phyloP scores from a whole-genome alignment of 2,888 invertebrate genomes.

The Timandra comae region DNA sequence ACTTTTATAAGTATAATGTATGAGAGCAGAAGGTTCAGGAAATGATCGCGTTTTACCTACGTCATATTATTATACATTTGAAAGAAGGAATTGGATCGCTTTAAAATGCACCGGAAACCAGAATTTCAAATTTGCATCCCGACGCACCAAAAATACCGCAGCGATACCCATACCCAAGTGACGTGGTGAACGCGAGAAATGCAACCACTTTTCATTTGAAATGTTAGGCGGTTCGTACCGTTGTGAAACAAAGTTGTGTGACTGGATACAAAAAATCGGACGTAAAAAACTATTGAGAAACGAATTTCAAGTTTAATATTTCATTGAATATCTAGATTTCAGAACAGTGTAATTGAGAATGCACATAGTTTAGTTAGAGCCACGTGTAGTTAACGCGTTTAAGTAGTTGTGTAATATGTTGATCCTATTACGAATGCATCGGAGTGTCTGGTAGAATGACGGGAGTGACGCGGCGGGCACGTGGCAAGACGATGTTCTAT shows the following conservation, averaged over 20 bases:
- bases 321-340: too few species aligned
- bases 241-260: slow-evolving; percentile 2
- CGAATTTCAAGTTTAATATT: too few species aligned
- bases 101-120: slow-evolving; percentile 42
- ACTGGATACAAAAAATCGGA: neutral
- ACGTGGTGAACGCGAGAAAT: slow-evolving; percentile 14
- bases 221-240: slow-evolving; percentile 12
- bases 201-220: slow-evolving; percentile 14
- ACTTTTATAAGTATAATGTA: slow-evolving; percentile 37
- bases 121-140: slow-evolving; percentile 47
- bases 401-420: slow-evolving; percentile 15
- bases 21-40: slow-evolving; percentile 37
- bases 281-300: too few species aligned
- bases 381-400: slow-evolving; percentile 1
- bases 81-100: slow-evolving; percentile 48
- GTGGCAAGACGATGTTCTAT: slow-evolving; percentile 45
- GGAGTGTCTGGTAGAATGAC: slow-evolving; percentile 43
- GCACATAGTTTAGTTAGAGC: too few species aligned
- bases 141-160: slow-evolving; percentile 35
- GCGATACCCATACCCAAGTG: slow-evolving; percentile 21
- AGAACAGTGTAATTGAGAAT: too few species aligned
- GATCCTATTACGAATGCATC: slow-evolving; percentile 55
- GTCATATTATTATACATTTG: slow-evolving; percentile 31
- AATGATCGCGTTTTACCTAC: slow-evolving; percentile 44
- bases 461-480: slow-evolving; percentile 28